Percentiles rank a stretch among this genome's conserved stretches.
Conservation (phyloP, 2,888 invertebrate species). For the Chloroclystis v-ata region DNA sequence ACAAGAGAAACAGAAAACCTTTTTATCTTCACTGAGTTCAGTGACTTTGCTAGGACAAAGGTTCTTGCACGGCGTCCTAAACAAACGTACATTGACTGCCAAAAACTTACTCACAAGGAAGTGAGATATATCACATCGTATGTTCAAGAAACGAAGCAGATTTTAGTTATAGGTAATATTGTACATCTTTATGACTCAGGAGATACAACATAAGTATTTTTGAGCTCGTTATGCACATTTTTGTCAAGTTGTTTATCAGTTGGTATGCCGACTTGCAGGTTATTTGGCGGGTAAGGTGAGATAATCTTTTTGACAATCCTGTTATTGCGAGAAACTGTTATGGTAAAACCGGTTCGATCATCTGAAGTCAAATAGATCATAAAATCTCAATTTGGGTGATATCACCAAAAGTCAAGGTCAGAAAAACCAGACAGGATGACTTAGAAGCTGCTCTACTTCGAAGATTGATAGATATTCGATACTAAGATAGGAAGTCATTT, state of each 20-base stretch:
- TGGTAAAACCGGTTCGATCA: neutral
- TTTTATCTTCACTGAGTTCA: slow-evolving; percentile 1
- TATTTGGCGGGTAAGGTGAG: neutral
- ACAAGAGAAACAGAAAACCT: neutral
- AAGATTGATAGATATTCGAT: neutral
- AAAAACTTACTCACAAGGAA: neutral
- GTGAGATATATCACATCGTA: neutral
- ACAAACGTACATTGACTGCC: slow-evolving; percentile 1
- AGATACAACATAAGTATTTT: too few species aligned
- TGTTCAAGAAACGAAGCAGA: too few species aligned
- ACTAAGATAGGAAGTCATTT: too few species aligned
- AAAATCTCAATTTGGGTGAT: neutral
- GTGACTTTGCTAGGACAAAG: slow-evolving; percentile 6
- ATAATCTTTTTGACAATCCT: neutral
- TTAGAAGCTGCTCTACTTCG: neutral
- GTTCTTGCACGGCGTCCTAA: slow-evolving; percentile 11
- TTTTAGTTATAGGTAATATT: too few species aligned
- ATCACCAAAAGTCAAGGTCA: slow-evolving; percentile 10
- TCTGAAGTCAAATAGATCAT: neutral
- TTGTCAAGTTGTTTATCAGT: too few species aligned
- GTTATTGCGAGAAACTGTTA: too few species aligned
- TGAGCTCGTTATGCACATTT: too few species aligned
- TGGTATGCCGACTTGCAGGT: neutral
- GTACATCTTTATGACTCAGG: too few species aligned
- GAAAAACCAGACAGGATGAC: slow-evolving; percentile 1